Evolutionary conservation across 2,797 vertebrate genomes (phyloP), one percentile per base, ranked within the genome.

Genomic region (Pogonophryne albipinna): DNA sequence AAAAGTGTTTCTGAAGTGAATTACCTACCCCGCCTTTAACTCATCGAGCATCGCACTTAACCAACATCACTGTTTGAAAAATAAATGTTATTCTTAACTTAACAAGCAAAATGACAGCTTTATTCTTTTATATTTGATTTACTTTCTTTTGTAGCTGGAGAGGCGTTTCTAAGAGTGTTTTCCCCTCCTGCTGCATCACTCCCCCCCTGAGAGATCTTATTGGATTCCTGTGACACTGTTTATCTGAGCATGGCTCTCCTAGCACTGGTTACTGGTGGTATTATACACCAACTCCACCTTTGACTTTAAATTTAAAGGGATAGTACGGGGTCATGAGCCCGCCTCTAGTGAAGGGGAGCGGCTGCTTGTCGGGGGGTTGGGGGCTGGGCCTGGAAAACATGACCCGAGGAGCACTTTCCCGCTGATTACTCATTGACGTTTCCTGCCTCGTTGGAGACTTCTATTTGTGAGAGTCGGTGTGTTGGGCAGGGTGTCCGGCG

Each of bases 401-500:
- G 71, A 88, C 91, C 88, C 64, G 45, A 77, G 85, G 91, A 89
- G 71, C 74, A 76, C 72, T 90, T 89, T 91, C 83, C 84, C 55
- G 74, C 91, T 88, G 89, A 93, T 94, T 92, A 86, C 81, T 92
- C 91, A 90, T 87, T 94, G 88, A 90, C 85, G 65, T 92, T 90
- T 38, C 76, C 68, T 82, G 85, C 90, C 88, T 90, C 76, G 85
- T 91, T 87, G 88, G 86, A 74, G 47, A 45, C 74, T 88, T 88
- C 87, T 92, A 91, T 92, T 91, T 87, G 85, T 87, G 91, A 91
- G 89, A 86, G 85, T 86, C 49, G 86, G 77, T 80, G 80, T 66
- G 74, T 87, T 87, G 74, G 34, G 72, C 81, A 41, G 83, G 86
- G 76, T 90, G 85, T 89, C 90, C 81, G 71, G 87, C 61, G 71